A percentile compares a stretch with the other conserved stretches of the same genome.
These are phyloP conservation scores for Ursus arctos DNA, from an alignment of 2,113 vertebrate species.

Conservation along the genomic window DNA sequence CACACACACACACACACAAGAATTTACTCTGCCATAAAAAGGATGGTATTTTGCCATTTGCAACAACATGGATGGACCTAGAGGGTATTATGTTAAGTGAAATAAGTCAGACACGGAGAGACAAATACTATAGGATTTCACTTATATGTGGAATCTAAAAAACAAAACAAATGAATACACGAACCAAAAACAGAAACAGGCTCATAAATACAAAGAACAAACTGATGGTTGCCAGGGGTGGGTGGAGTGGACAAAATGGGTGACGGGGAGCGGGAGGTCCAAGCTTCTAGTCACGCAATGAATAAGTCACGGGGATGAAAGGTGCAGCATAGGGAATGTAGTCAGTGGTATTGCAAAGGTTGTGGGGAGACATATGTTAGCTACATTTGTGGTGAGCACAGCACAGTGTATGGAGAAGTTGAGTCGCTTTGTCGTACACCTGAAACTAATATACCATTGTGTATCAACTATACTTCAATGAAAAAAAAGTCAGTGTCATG, in stretches of 20 bases:
- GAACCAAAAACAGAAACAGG: not conserved
- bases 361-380: not conserved
- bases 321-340: not conserved
- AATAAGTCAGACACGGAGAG: not conserved
- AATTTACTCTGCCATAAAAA: not conserved
- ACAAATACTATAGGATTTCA: not conserved
- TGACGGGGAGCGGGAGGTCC: not conserved
- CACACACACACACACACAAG: not conserved
- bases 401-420: not conserved
- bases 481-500: not conserved
- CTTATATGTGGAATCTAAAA: not conserved
- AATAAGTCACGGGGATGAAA: not conserved
- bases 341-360: not conserved
- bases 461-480: not conserved
- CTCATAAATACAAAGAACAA: not conserved
- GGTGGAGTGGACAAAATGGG: not conserved
- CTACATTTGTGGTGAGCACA: not conserved
- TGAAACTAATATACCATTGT: not conserved
- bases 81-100: not conserved
- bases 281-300: not conserved
- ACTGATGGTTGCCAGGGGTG: not conserved
- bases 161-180: not conserved
- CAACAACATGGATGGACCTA: not conserved
- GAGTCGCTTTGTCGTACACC: not conserved
- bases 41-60: not conserved